Evolutionary conservation across 2,113 vertebrate genomes (phyloP), one percentile per base, ranked within the genome.

Genomic region (Lethenteron camtschaticum): DNA sequence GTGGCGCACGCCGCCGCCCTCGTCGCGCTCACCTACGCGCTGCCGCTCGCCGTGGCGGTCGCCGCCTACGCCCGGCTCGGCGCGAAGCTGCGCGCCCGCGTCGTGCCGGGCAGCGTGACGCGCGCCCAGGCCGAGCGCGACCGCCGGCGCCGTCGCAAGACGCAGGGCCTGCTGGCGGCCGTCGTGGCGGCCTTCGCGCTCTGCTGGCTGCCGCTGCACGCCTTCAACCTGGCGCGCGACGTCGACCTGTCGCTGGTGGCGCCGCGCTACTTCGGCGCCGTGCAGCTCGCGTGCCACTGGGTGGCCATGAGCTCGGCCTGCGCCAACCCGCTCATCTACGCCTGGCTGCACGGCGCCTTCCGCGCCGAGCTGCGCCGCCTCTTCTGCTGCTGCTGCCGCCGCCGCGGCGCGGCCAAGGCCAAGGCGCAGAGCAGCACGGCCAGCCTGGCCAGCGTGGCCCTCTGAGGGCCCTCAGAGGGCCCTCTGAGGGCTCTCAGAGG

Each of bases 261-360:
- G 72, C 81, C 88, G 79, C 85, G 84, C 71, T 86, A 95, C 74
- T 96, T 89, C 75, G 86, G 87, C 73, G 81, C 95, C 70, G 84
- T 96, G 73, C 95, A 88, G 80, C 95, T 89, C 0, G 77, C 87
- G 71, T 85, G 91, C 74, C 90, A 96, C 1, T 85, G 92, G 11
- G 77, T 89, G 10, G 90, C 90, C 3, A 95, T 96, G 90, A 94
- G 89, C 74, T 92, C 90, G 0, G 94, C 90, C 0, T 95, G 88
- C 68, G 86, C 84, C 75, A 96, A 96, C 72, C 90, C 90, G 9
- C 81, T 96, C n/a, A 83, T 96, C 56, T 96, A 96, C 1, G 90
- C 89, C 63, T 95, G 90, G 90, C 89, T 96, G 90, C 95, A 96
- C 76, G 87, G 75, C 75, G 95, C 89, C 82, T 96, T 90, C 78